Base-by-base conservation (phyloP, 2,113 vertebrate genomes). In the Xenopus laevis region DNA sequence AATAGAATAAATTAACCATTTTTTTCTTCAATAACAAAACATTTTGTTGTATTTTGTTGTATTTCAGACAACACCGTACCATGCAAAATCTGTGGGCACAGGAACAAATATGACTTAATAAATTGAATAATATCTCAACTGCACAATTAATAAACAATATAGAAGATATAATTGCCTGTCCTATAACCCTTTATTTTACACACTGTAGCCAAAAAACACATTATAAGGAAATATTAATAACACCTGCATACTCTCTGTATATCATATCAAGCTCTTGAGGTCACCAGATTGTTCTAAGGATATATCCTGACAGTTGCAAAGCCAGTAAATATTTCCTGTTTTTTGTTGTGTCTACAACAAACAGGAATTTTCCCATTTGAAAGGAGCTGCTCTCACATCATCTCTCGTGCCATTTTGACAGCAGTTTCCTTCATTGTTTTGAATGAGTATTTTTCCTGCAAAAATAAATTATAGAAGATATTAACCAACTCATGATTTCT, bases 281-380 rank as follows among this genome's bases (percentile, higher is more conserved):
- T 81, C 71, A 72, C 70, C 72, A 59, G 50, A 78, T 74, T 74
- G 50, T 71, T 85, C 86, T 79, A 17, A 79, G 86, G 84, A 87
- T 81, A 89, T 92, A 97, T 98, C 96, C 95, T 95, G 94, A 93
- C 95, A 96, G 93, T 95, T 98, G 95, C 87, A 88, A 92, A 92
- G 91, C 90, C 90, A 88, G 83, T 86, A 94, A 90, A 89, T 88
- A 91, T 93, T 97, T 98, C 95, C 96, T 96, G 93, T 92, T 95
- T 95, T 95, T 95, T 97, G 90, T 97, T 95, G 93, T 96, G 94
- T 95, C 93, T 95, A 83, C 82, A 80, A 82, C 79, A 91, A 90
- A 89, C 86, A 89, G 92, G 87, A 94, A 89, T 93, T 86, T 89
- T 87, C 91, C 88, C 86, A 88, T 79, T 79, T 83, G 86, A 82